These are phyloP conservation scores for Pygocentrus nattereri DNA, from an alignment of 2,797 vertebrate genomes.

Conservation along the genomic window DNA sequence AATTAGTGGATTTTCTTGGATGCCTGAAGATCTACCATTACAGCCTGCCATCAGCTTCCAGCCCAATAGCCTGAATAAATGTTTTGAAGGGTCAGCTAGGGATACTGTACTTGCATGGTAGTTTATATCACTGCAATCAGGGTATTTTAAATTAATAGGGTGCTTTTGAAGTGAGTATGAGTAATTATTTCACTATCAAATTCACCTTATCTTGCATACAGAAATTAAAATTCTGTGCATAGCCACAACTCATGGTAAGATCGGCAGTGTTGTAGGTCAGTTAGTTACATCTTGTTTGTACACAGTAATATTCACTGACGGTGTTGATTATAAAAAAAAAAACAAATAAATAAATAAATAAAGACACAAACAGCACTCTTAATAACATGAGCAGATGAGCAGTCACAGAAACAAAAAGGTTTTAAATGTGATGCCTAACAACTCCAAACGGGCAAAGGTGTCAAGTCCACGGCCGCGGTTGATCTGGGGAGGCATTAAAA, in stretches of 20 bases:
- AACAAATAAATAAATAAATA: background rate
- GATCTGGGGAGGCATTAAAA: conserved; percentile 75
- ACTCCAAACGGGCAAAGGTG: conserved; percentile 42
- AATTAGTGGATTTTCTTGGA: conserved; percentile 21
- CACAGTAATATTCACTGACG: background rate
- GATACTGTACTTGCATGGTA: background rate
- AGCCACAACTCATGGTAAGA: background rate
- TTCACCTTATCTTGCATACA: background rate
- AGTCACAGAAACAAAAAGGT: background rate
- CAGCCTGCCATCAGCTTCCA: conserved; percentile 18
- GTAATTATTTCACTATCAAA: background rate
- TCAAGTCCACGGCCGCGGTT: conserved; percentile 54
- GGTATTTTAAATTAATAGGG: background rate
- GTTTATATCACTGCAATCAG: background rate
- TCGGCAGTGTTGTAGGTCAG: background rate
- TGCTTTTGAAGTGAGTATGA: background rate
- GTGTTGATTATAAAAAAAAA: background rate
- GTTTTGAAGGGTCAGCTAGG: background rate
- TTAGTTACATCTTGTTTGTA: background rate
- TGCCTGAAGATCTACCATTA: conserved; percentile 34
- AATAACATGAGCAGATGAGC: background rate
- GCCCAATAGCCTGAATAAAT: conserved; percentile 37
- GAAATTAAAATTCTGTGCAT: conserved; percentile 1
- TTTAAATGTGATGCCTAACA: conserved; percentile 60
- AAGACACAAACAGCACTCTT: background rate